Evolutionary conservation across 2,113 vertebrate genomes (phyloP).

Genomic region (Malurus alboscapulatus): DNA sequence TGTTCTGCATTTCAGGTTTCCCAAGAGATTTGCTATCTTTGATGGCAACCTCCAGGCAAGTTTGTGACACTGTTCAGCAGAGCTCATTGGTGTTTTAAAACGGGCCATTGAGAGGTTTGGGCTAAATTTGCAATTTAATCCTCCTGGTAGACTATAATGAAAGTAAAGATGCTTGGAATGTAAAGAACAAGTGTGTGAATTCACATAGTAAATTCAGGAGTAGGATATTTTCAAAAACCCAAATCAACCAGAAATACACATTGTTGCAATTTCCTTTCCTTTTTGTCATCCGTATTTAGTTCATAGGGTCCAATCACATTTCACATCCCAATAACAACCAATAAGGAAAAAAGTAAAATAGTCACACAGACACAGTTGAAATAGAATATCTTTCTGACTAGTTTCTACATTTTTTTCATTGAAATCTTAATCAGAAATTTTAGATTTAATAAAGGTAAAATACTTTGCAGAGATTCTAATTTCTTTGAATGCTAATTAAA

Average conservation of each 20-base stretch:
- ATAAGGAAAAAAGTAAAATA: not conserved
- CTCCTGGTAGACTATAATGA: not conserved
- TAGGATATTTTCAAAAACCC: not conserved
- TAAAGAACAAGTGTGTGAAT: not conserved
- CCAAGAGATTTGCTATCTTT: not conserved
- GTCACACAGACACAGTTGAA: not conserved
- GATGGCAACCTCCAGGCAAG: not conserved
- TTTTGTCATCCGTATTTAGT: not conserved
- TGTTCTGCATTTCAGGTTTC: not conserved
- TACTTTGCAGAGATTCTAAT: not conserved
- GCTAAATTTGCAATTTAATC: not conserved
- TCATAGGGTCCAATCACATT: not conserved
- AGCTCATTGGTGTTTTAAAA: not conserved
- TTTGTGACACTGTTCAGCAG: not conserved
- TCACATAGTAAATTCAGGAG: not conserved
- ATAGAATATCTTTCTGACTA: not conserved
- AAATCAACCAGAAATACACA: not conserved
- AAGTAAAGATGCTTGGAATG: not conserved
- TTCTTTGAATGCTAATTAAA: not conserved
- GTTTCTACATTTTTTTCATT: not conserved
- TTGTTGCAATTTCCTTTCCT: not conserved
- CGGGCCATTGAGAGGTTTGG: not conserved
- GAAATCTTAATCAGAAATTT: not conserved
- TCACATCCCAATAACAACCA: not conserved
- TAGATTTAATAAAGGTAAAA: not conserved